Conservation (phyloP, 2,797 vertebrate species). For the Antennarius maculatus region DNA sequence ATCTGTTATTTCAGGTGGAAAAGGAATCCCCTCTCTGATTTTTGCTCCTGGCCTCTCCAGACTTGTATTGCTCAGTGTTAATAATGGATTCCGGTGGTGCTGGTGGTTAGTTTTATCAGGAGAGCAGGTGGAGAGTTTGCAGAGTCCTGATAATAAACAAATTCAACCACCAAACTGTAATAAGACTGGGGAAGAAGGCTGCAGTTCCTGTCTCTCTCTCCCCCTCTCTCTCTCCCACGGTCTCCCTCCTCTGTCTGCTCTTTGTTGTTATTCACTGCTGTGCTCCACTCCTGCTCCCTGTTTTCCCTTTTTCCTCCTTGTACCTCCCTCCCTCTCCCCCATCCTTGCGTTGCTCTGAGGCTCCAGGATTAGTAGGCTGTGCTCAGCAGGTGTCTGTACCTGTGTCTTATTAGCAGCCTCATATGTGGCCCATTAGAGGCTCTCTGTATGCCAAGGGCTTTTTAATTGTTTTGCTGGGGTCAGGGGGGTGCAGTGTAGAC, state of each 20-base stretch:
- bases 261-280: slow-evolving; percentile 14
- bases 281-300: slow-evolving; percentile 9
- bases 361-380: slow-evolving; percentile 62
- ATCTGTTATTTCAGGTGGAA: slow-evolving; percentile 75
- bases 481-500: slow-evolving; percentile 58
- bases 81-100: slow-evolving; percentile 72
- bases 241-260: no score
- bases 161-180: slow-evolving; percentile 56
- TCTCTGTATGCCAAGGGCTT: slow-evolving; percentile 66
- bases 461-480: slow-evolving; percentile 78
- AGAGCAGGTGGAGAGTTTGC: slow-evolving; percentile 57
- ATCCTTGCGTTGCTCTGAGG: slow-evolving; percentile 20
- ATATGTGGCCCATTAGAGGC: slow-evolving; percentile 75
- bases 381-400: slow-evolving; percentile 67
- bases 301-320: slow-evolving; percentile 2
- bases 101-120: slow-evolving; percentile 70
- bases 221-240: slow-evolving; percentile 1
- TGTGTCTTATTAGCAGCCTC: slow-evolving; percentile 76
- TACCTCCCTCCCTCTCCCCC: slow-evolving; percentile 8
- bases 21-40: slow-evolving; percentile 46
- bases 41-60: slow-evolving; percentile 39
- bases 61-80: slow-evolving; percentile 36
- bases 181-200: slow-evolving; percentile 46
- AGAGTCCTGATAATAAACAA: slow-evolving; percentile 74
- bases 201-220: slow-evolving; percentile 11